Percentiles rank a stretch among this genome's conserved stretches.
These are phyloP conservation scores for Chouioia cunea DNA, from an alignment of 2,888 invertebrate species.

Conservation along the genomic window DNA sequence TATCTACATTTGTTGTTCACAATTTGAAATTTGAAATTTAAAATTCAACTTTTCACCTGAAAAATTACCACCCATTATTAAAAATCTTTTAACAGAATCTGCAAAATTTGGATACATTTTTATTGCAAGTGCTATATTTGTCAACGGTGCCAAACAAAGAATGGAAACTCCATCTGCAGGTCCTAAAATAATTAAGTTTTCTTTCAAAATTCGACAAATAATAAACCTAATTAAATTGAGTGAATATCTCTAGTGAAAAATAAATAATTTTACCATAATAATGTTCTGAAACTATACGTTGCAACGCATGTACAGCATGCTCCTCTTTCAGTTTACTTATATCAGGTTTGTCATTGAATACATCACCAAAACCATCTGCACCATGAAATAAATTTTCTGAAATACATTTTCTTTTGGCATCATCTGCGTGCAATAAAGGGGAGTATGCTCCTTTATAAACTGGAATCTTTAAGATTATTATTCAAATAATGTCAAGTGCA, in stretches of 20 bases:
- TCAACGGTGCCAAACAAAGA: conserved; percentile 80
- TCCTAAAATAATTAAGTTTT: conserved; percentile 49
- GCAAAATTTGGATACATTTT: conserved; percentile 78
- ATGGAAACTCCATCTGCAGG: conserved; percentile 73
- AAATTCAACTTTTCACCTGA: conserved; percentile 70
- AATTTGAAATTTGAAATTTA: conserved; percentile 2
- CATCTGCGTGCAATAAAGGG: conserved; percentile 59
- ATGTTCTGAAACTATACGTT: conserved; percentile 72
- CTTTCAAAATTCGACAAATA: no score
- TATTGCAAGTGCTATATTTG: conserved; percentile 83
- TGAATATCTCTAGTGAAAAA: no score
- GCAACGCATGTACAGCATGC: conserved; percentile 74
- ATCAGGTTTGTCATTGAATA: conserved; percentile 68
- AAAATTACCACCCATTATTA: conserved; percentile 85
- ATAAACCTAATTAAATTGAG: no score
- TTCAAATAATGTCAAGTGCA: conserved; percentile 1
- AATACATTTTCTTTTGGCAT: conserved; percentile 63
- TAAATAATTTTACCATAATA: conserved; percentile 68
- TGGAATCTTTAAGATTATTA: conserved; percentile 72
- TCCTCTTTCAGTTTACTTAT: conserved; percentile 69
- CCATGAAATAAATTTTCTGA: conserved; percentile 73
- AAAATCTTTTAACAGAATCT: conserved; percentile 76
- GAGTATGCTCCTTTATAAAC: conserved; percentile 76
- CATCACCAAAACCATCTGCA: conserved; percentile 80
- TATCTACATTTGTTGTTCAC: background rate